Evolutionary conservation across 2,797 vertebrate genomes (phyloP).

Genomic region (Phrynocephalus vlangalii): DNA sequence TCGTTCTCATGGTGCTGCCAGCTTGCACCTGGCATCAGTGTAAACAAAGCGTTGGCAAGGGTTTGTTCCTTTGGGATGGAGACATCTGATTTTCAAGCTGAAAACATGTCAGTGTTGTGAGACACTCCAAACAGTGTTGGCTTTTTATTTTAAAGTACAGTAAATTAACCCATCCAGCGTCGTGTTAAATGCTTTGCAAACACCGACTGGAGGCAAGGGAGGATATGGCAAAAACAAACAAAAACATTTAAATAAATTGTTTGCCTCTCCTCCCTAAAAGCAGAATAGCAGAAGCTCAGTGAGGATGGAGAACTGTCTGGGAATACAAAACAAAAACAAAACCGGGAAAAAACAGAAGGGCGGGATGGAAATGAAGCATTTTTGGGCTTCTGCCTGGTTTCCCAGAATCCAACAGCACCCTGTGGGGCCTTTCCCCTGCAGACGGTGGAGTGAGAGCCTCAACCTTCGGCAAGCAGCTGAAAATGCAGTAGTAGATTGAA

Average conservation of each 20-base stretch:
- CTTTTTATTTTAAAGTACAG: constrained; percentile 60
- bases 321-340: neutral
- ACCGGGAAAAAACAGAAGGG: constrained; percentile 18
- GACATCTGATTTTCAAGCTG: constrained; percentile 79
- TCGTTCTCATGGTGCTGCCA: constrained; percentile 77
- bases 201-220: constrained; percentile 70
- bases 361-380: neutral
- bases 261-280: constrained; percentile 55
- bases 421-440: neutral
- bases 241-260: constrained; percentile 68
- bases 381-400: constrained; percentile 46
- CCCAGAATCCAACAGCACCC: neutral
- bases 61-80: constrained; percentile 74
- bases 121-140: constrained; percentile 72
- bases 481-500: constrained; percentile 47
- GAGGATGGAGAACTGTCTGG: constrained; percentile 40
- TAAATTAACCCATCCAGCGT: constrained; percentile 80
- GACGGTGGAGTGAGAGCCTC: neutral
- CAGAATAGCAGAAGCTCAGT: constrained; percentile 39
- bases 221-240: constrained; percentile 75
- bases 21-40: constrained; percentile 77
- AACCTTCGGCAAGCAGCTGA: constrained; percentile 9
- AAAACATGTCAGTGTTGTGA: constrained; percentile 75
- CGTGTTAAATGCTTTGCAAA: constrained; percentile 79
- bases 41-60: constrained; percentile 77